phyloP scores from a whole-genome alignment of 2,888 invertebrate genomes.

The Hypena proboscidalis region DNA sequence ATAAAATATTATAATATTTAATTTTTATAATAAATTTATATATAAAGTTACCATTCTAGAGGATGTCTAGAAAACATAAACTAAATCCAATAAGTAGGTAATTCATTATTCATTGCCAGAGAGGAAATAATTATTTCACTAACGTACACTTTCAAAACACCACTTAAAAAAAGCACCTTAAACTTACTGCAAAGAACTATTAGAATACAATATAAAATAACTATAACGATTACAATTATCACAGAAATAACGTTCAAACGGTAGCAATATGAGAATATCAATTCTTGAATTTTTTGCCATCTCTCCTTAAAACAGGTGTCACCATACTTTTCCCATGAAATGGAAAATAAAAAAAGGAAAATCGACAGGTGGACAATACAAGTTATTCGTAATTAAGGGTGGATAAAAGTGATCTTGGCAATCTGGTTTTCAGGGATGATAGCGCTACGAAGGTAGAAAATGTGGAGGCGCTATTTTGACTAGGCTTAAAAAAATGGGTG shows the following conservation, averaged over 20 bases:
- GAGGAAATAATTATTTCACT: no score
- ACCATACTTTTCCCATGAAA: slow-evolving; percentile 63
- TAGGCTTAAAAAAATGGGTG: slow-evolving; percentile 1
- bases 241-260: slow-evolving; percentile 22
- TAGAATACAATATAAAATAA: background rate
- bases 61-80: no score
- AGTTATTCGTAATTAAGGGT: slow-evolving; percentile 65
- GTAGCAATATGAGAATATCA: slow-evolving; percentile 22
- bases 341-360: slow-evolving; percentile 55
- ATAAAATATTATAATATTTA: no score
- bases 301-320: slow-evolving; percentile 55
- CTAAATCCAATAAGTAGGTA: no score
- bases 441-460: slow-evolving; percentile 21
- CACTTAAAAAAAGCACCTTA: no score
- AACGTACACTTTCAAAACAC: no score
- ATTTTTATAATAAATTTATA: no score
- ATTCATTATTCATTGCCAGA: no score
- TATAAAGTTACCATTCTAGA: no score
- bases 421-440: slow-evolving; percentile 65
- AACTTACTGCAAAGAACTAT: no score
- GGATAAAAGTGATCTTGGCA: slow-evolving; percentile 60
- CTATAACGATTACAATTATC: slow-evolving; percentile 16
- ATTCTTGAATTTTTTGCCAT: slow-evolving; percentile 17
- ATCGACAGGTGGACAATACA: slow-evolving; percentile 62
- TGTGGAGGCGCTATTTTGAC: slow-evolving; percentile 20